These are phyloP conservation scores for Esperia sulphurella DNA, from an alignment of 2,888 invertebrate species.

Conservation along the genomic window DNA sequence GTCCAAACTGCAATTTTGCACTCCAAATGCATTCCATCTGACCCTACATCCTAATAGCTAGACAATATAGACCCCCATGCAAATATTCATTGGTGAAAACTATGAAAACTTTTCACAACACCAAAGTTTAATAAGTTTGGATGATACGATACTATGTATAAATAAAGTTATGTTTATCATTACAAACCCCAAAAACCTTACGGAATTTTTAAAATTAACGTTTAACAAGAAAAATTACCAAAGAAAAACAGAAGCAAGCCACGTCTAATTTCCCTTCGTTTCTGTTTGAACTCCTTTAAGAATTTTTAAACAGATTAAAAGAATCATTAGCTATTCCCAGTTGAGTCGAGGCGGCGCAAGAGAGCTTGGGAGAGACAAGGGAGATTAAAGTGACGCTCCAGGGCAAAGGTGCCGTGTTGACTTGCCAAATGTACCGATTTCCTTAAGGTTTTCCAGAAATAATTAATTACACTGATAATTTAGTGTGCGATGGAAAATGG, in stretches of 20 bases:
- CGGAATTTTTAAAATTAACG: neutral
- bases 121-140: no score
- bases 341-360: conserved; percentile 28
- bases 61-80: no score
- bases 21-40: no score
- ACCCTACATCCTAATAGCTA: no score
- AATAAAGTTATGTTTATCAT: no score
- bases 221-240: neutral
- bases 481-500: no score
- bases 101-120: no score
- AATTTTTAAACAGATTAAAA: conserved; percentile 72
- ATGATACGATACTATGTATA: no score
- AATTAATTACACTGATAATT: conserved; percentile 10
- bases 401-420: conserved; percentile 28
- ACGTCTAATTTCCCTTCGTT: conserved; percentile 27
- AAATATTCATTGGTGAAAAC: no score
- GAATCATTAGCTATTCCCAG: conserved; percentile 73
- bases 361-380: conserved; percentile 52
- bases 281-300: conserved; percentile 61
- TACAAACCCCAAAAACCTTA: no score
- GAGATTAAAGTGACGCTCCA: conserved; percentile 60
- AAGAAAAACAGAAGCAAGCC: conserved; percentile 7
- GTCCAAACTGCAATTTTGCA: no score
- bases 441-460: conserved; percentile 14
- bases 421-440: conserved; percentile 17